These are phyloP conservation scores for Thymelicus acteon DNA, from an alignment of 2,888 invertebrate species.

Conservation along the genomic window DNA sequence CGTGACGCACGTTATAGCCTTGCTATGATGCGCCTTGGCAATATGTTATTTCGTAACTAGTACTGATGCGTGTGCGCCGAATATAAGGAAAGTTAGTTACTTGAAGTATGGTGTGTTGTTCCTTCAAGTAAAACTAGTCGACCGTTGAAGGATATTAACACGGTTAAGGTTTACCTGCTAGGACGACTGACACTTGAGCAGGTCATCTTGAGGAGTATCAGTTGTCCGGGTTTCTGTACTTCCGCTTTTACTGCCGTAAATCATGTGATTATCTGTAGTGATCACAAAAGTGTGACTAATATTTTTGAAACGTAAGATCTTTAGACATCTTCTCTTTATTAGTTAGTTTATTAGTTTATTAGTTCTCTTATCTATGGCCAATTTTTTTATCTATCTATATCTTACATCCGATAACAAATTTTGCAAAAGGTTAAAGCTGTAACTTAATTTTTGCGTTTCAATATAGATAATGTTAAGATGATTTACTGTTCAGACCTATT, in stretches of 20 bases:
- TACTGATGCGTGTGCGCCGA: conserved; percentile 11
- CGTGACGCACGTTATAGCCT: conserved; percentile 77
- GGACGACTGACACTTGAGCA: conserved; percentile 16
- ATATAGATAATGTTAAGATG: too few species aligned
- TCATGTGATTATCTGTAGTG: not conserved
- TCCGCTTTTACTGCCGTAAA: conserved; percentile 4
- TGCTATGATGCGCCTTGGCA: conserved; percentile 62
- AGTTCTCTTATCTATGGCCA: too few species aligned
- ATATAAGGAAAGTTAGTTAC: conserved; percentile 41
- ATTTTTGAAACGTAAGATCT: too few species aligned
- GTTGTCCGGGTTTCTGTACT: conserved; percentile 13
- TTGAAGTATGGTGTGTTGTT: not conserved
- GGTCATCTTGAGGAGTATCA: conserved; percentile 15
- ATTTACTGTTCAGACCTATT: too few species aligned
- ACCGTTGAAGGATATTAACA: conserved; percentile 39
- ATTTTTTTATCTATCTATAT: too few species aligned
- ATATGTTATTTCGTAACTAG: conserved; percentile 62
- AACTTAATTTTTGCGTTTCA: too few species aligned
- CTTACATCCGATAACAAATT: too few species aligned
- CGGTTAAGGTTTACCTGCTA: conserved; percentile 35
- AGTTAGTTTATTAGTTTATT: too few species aligned
- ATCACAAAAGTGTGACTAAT: too few species aligned
- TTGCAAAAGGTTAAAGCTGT: too few species aligned
- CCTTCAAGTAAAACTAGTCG: conserved; percentile 23
- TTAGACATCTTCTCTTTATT: too few species aligned